Evolutionary conservation across 2,113 vertebrate genomes (phyloP).

Genomic region (Coptodon rendalli): DNA sequence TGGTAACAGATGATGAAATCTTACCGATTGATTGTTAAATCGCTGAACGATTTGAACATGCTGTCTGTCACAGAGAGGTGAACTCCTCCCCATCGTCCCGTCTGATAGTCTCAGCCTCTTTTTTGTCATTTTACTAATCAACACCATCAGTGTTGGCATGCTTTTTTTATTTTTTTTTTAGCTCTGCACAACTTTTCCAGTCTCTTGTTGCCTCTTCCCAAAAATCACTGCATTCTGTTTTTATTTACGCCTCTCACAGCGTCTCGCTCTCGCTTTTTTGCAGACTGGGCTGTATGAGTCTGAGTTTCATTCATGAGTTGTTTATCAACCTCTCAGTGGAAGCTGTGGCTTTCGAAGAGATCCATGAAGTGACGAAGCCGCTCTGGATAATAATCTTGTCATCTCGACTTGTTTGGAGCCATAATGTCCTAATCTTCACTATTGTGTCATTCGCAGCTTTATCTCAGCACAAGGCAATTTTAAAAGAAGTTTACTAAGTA

Average conservation of each 20-base stretch:
- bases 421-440: background rate
- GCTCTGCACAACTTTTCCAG: background rate
- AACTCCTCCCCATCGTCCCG: background rate
- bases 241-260: background rate
- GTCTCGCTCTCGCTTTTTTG: background rate
- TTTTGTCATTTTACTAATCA: background rate
- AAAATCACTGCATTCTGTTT: accelerated
- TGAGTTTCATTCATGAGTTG: background rate
- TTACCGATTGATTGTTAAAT: background rate
- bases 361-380: background rate
- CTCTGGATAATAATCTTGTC: background rate
- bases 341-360: background rate
- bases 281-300: accelerated
- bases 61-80: background rate
- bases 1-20: background rate
- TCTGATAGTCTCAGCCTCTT: background rate
- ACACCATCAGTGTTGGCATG: background rate
- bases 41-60: background rate
- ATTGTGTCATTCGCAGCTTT: background rate
- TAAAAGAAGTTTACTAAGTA: background rate
- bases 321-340: background rate
- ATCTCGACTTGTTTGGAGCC: background rate
- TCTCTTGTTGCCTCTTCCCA: background rate
- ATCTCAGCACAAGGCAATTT: accelerated
- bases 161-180: accelerated